Evolutionary conservation across 2,888 invertebrate genomes (phyloP).

Genomic region (Apamea monoglypha): DNA sequence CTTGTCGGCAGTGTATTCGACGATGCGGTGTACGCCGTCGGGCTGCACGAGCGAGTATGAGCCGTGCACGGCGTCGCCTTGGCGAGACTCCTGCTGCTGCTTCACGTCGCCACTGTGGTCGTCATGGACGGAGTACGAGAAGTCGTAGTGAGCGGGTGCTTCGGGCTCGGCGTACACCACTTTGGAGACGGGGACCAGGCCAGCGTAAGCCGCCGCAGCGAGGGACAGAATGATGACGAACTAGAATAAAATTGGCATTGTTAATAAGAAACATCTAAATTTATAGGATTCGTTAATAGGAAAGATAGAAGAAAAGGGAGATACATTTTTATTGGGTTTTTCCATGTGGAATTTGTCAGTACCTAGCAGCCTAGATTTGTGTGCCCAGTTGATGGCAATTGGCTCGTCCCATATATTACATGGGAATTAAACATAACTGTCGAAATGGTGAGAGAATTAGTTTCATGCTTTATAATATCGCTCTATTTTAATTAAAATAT

Average conservation of each 20-base stretch:
- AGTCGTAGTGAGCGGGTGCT: constrained; percentile 85
- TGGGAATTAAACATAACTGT: not conserved
- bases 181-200: constrained; percentile 76
- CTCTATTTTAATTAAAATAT: not conserved
- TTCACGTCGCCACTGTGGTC: constrained; percentile 86
- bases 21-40: constrained; percentile 85
- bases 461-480: not conserved
- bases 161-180: constrained; percentile 81
- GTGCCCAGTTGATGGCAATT: not conserved
- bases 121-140: constrained; percentile 86
- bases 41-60: constrained; percentile 88
- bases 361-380: not conserved
- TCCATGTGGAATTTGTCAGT: not conserved
- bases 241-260: constrained; percentile 63
- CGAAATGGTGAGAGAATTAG: not conserved
- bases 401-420: not conserved
- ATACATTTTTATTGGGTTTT: not conserved
- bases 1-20: constrained; percentile 86
- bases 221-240: constrained; percentile 79
- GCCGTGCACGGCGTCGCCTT: constrained; percentile 85
- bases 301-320: not conserved
- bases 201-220: constrained; percentile 76
- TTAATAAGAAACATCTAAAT: not conserved
- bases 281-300: too few species aligned
- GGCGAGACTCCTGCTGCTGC: constrained; percentile 85